Evolutionary conservation across 1,140 invertebrate species (phyloP).

Genomic region (Rhyacophila brunnea): DNA sequence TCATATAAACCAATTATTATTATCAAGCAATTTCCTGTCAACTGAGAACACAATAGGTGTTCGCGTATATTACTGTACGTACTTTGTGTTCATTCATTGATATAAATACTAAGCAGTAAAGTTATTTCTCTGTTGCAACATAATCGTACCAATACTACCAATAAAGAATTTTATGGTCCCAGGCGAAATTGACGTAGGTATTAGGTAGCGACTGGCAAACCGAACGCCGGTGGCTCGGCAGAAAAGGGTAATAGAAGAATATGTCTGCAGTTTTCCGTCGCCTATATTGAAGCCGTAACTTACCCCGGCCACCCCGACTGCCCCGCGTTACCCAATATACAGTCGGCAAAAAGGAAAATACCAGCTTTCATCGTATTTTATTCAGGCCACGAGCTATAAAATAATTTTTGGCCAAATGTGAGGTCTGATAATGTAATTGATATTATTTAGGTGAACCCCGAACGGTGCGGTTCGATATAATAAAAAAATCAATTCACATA

Average conservation of each 20-base stretch:
- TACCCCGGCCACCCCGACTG: constrained; percentile 8
- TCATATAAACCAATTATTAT: too few relatives aligned
- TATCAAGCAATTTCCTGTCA: too few relatives aligned
- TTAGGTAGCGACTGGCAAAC: constrained; percentile 9
- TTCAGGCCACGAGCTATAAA: too few relatives aligned
- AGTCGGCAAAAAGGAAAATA: neutral
- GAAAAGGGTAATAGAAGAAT: constrained; percentile 36
- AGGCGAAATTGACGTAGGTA: constrained; percentile 30
- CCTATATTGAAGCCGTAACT: constrained; percentile 37
- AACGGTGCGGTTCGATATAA: too few relatives aligned
- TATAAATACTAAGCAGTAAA: too few relatives aligned
- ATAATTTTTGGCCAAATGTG: too few relatives aligned
- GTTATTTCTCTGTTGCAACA: too few relatives aligned
- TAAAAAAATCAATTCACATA: too few relatives aligned
- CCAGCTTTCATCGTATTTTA: too few relatives aligned
- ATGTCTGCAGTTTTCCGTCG: constrained; percentile 34
- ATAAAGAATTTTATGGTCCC: constrained; percentile 33
- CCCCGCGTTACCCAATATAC: neutral
- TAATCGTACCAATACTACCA: constrained; percentile 24
- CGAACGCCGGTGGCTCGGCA: neutral
- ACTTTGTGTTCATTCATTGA: constrained; percentile 4
- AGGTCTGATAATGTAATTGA: too few relatives aligned
- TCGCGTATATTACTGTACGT: constrained; percentile 9
- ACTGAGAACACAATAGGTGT: too few relatives aligned
- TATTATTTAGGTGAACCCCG: too few relatives aligned